Evolutionary conservation across 1,140 invertebrate species (phyloP).

Genomic region (Coelopa frigida): DNA sequence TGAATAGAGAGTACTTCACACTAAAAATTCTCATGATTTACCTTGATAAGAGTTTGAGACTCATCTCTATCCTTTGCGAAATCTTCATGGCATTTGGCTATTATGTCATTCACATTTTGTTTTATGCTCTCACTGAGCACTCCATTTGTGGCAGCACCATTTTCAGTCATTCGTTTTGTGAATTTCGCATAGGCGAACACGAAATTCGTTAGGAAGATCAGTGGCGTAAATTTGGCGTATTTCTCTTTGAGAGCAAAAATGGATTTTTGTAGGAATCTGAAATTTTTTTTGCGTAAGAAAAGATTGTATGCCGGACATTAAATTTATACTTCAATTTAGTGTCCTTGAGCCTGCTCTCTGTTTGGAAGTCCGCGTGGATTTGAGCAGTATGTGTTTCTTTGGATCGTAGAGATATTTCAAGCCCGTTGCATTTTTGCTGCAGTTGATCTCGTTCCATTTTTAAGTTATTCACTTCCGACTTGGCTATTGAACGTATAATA

Average conservation of each 20-base stretch:
- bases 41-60: conserved; percentile 32
- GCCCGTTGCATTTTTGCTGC: conserved; percentile 15
- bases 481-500: conserved; percentile 18
- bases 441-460: conserved; percentile 24
- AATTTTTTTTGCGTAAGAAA: neutral
- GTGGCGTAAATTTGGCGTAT: conserved; percentile 42
- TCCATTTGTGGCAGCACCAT: neutral
- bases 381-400: conserved; percentile 17
- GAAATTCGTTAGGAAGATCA: conserved; percentile 42
- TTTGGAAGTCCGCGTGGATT: conserved; percentile 27
- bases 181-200: conserved; percentile 34
- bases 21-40: conserved; percentile 5
- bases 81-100: too few species aligned
- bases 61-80: conserved; percentile 24
- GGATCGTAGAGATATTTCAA: conserved; percentile 17
- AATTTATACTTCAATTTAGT: conserved; percentile 28
- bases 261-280: conserved; percentile 37
- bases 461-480: conserved; percentile 25
- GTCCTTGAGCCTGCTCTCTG: conserved; percentile 25
- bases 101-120: too few species aligned
- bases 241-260: conserved; percentile 31
- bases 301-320: neutral
- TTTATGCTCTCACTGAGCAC: conserved; percentile 3
- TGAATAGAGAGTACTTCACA: neutral
- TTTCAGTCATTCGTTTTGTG: conserved; percentile 14